Base-by-base conservation (phyloP, 2,113 vertebrate species). In the Hippoglossus stenolepis region DNA sequence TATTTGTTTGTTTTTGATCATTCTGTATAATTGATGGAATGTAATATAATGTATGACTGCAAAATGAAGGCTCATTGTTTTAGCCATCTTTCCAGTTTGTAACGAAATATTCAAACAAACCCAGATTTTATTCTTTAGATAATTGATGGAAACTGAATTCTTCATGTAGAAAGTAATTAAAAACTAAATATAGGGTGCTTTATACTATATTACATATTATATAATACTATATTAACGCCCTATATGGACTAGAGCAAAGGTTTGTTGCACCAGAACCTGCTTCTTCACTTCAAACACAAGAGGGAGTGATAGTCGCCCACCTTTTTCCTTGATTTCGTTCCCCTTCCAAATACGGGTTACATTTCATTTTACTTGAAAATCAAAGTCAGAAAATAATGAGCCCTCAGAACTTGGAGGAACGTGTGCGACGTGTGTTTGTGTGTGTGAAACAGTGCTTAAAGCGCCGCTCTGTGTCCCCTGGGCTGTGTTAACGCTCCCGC, bases 401-500 rank as follows among this genome's bases (percentile, higher is more conserved):
- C 71, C 86, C 45, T 89, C 79, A 66, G 20, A 53, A n/a, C 21
- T 43, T 58, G 3, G 26, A 58, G 24, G 54, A 65, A 61, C 49
- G 71, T 59, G 23, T 77, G 85, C 11, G 24, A 18, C 5, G 73
- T 58, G 79, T 61, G 62, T 79, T 59, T 71, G 58, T 64, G 53
- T 78, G 65, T 69, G 45, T 63, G 72, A 56, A 72, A 80, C 79
- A 79, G 82, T 90, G 91, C 90, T 92, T 84, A 80, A 90, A 91
- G 86, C 73, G 85, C 88, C 83, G 93, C 89, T 93, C 79, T 71
- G 83, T 93, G 91, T 94, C 88, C 91, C 93, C 91, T 91, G 91
- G 92, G 93, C 93, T 93, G 93, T 95, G 92, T 93, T 95, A 95
- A 94, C 94, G 88, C 93, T 93, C 90, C 87, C 91, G 90, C 90